phyloP scores from a whole-genome alignment of 2,113 vertebrate species.

The Rutilus rutilus region DNA sequence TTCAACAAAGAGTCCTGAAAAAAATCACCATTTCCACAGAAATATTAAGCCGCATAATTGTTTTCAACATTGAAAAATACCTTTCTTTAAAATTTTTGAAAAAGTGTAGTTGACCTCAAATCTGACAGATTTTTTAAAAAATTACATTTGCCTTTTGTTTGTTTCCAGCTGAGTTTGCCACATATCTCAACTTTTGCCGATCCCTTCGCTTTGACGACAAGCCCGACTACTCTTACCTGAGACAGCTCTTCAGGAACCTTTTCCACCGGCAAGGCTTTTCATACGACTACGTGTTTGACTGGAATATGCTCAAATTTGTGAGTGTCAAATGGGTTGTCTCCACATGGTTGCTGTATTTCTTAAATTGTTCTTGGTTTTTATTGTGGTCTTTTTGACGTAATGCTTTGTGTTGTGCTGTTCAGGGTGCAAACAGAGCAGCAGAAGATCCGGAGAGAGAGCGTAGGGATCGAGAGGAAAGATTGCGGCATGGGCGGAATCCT shows the following conservation, averaged over 20 bases:
- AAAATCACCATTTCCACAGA: too few relatives aligned
- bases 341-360: background rate
- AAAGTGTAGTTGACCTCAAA: background rate
- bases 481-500: conserved; percentile 89
- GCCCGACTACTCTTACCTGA: conserved; percentile 94
- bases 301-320: conserved; percentile 99
- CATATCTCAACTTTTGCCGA: conserved; percentile 97
- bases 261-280: conserved; percentile 97
- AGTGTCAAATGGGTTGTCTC: conserved; percentile 66
- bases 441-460: conserved; percentile 91
- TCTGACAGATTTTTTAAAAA: too few relatives aligned
- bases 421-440: conserved; percentile 90
- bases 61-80: background rate
- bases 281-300: conserved; percentile 97
- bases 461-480: conserved; percentile 89
- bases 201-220: conserved; percentile 96
- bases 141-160: background rate
- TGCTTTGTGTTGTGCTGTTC: conserved; percentile 2
- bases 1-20: too few relatives aligned
- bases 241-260: conserved; percentile 95
- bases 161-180: conserved; percentile 90
- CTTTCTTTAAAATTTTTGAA: background rate
- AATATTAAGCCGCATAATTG: too few relatives aligned
- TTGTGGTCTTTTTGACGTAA: conserved; percentile 3
- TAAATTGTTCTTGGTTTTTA: background rate